These are phyloP conservation scores for Pseudonaja textilis DNA, from an alignment of 2,113 vertebrate genomes.

Conservation along the genomic window DNA sequence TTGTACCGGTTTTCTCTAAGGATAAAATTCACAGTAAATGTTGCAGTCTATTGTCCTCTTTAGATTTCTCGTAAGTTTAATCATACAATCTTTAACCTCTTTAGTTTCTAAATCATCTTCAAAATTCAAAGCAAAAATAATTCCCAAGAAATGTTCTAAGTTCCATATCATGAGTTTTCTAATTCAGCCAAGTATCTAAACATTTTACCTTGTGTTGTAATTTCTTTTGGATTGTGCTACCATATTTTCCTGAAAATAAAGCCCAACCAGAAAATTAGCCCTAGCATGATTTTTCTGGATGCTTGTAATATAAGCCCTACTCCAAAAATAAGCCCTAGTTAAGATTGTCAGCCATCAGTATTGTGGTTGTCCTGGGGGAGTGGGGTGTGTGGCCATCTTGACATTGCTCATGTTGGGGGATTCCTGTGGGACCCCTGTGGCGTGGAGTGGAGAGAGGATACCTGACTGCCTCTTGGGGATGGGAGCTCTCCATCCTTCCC, in stretches of 20 bases:
- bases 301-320: too few relatives aligned
- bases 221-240: background rate
- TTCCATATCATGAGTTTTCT: background rate
- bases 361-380: too few relatives aligned
- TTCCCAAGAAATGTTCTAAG: background rate
- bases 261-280: too few relatives aligned
- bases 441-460: background rate
- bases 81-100: background rate
- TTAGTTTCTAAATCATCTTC: background rate
- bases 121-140: background rate
- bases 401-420: too few relatives aligned
- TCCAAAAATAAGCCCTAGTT: too few relatives aligned
- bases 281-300: too few relatives aligned
- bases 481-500: background rate
- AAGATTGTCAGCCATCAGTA: too few relatives aligned
- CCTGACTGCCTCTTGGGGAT: background rate
- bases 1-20: background rate
- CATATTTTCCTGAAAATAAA: too few relatives aligned
- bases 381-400: too few relatives aligned
- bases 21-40: background rate
- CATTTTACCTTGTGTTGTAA: background rate
- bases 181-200: background rate
- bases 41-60: background rate
- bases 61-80: background rate
- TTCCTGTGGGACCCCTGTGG: too few relatives aligned